Base-by-base conservation (phyloP, 2,113 vertebrate genomes). In the Calidris pugnax region DNA sequence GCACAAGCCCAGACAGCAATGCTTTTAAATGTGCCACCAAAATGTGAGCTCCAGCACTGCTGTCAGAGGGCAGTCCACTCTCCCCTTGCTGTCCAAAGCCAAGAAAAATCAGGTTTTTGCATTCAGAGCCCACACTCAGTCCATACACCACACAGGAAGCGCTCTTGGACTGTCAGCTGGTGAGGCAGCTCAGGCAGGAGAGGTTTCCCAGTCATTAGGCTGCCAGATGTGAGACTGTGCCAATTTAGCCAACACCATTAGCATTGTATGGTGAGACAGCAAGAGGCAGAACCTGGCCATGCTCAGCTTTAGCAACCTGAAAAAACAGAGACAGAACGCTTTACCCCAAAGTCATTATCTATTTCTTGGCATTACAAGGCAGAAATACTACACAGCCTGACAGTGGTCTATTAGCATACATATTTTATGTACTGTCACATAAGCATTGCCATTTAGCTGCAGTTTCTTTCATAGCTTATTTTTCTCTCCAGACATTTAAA, bases 151-250 rank as follows among this genome's bases (percentile, higher is more conserved):
- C 33, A 5, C 50, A 23, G 11, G 27, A 0, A 59, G n/a, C 55
- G 3, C 24, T 43, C 43, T 9, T 1, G 0, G 15, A 5, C 30
- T 0, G 5, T 14, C 13, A 43, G 8, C 56, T 18, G 10, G 6
- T 17, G 0, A 1, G 7, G 5, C 76, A 33, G 85, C 62, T 33
- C 26, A 20, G 33, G 45, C 63, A 60, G 62, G 18, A 22, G 18
- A 48, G 35, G 35, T 22, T 47, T 59, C 43, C 62, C 39, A 4
- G 9, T 24, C 67, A 7, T 14, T 3, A 26, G 18, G 19, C 30
- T 60, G 62, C 32, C 77, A 63, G 15, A 55, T 39, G 12, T 1
- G 82, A 7, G 51, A 7, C 35, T 5, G 2, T 0, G 4, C 35
- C 69, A 17, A 6, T 19, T 33, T 6, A 63, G 32, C 12, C 53